Base-by-base conservation (phyloP, 2,888 invertebrate genomes). In the Horisme vitalbata region DNA sequence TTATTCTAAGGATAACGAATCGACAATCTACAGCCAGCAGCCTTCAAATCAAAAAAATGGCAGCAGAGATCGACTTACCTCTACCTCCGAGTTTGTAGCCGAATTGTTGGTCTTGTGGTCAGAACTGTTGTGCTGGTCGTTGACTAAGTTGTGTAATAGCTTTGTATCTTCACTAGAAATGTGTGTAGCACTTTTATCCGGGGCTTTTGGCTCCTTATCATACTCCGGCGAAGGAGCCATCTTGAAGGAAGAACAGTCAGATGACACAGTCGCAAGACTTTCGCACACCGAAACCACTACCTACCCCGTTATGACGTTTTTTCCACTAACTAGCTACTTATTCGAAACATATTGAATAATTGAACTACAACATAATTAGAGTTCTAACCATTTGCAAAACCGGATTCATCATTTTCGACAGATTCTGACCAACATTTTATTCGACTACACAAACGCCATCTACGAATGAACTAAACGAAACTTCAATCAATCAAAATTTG, bases 141-240 rank as follows among this genome's bases (percentile, higher is more conserved):
- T 78, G 59, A 77, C 65, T 65, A 76, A 66, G 65, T 77, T 82
- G 60, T 82, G 83, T 64, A 84, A 76, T 59, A 82, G 75, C 76
- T 87, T 91, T 44, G 87, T 79, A 71, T 91, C 91, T 63, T 91
- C 86, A 64, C 71, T 76, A 55, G 76, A 68, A 61, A 76, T 73
- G 66, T 69, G 78, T 65, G 80, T 73, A 58, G 73, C 74, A 83
- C 79, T 83, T 92, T 94, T 94, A 86, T 94, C 93, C 68, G 93
- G 93, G 75, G 93, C 93, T 89, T 94, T 94, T 59, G 93, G 93
- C 91, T 93, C 93, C 90, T 92, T 93, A 89, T 93, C 93, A 90
- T 93, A 92, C 85, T 94, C 93, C 86, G 94, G 94, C 85, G 93
- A 93, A 90, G 94, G 94, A 91, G 94, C 93, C 94, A 94, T 94